A percentile compares a stretch with the other conserved stretches of the same genome.
These are phyloP conservation scores for Gasterosteus nipponicus DNA, from an alignment of 2,113 vertebrate species.

Conservation along the genomic window DNA sequence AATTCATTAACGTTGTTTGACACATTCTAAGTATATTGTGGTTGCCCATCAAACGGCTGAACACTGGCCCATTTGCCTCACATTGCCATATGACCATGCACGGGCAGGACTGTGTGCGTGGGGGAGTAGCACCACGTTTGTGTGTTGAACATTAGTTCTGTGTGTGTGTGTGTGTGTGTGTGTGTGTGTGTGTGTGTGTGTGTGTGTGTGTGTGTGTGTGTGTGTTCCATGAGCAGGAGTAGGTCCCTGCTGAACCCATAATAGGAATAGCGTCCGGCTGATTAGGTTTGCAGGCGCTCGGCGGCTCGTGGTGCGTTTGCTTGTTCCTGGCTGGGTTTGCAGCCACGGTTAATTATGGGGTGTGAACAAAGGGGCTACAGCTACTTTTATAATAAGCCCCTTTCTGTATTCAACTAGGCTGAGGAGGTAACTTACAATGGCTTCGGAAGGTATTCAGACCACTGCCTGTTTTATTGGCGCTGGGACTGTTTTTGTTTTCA, in stretches of 20 bases:
- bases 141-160: conserved; percentile 37
- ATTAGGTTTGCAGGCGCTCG: conserved; percentile 69
- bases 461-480: neutral
- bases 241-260: conserved; percentile 58
- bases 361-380: conserved; percentile 63
- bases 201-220: conserved; percentile 30
- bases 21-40: neutral
- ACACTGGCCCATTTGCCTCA: conserved; percentile 52
- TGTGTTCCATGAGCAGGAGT: conserved; percentile 45
- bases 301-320: conserved; percentile 51
- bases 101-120: conserved; percentile 23
- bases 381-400: conserved; percentile 51
- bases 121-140: neutral
- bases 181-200: conserved; percentile 31
- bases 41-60: conserved; percentile 3
- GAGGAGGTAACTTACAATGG: conserved; percentile 23
- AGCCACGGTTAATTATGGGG: conserved; percentile 59
- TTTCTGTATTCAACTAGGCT: conserved; percentile 35
- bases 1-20: neutral
- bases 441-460: conserved; percentile 31
- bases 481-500: neutral
- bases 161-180: conserved; percentile 33
- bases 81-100: conserved; percentile 39
- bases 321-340: conserved; percentile 59
- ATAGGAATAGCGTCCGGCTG: conserved; percentile 61